Percentiles rank a stretch among this genome's conserved stretches.
Conservation (phyloP, 2,797 vertebrate genomes). For the Gastrophryne carolinensis region DNA sequence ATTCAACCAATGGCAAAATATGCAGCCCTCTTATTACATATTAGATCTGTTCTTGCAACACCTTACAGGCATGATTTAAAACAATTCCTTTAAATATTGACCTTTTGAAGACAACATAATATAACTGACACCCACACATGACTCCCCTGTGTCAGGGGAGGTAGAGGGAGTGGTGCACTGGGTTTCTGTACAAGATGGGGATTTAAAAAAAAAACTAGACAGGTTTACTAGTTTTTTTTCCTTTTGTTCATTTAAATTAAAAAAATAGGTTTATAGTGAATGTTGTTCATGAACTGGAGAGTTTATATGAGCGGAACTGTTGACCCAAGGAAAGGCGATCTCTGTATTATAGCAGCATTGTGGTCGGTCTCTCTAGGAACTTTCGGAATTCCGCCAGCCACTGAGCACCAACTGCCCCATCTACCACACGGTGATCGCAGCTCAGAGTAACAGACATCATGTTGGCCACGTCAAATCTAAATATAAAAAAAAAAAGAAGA, state of each 20-base stretch:
- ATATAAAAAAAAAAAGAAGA: not conserved
- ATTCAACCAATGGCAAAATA: constrained; percentile 3
- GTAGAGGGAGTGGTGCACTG: constrained; percentile 60
- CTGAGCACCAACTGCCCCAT: constrained; percentile 94
- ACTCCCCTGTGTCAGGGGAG: constrained; percentile 4
- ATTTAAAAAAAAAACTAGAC: constrained; percentile 64
- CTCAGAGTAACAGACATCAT: constrained; percentile 96
- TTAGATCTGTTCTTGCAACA: not conserved
- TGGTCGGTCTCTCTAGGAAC: constrained; percentile 90
- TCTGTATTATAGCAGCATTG: constrained; percentile 86
- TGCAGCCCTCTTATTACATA: constrained; percentile 3
- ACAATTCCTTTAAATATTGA: constrained; percentile 25
- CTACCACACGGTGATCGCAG: constrained; percentile 95
- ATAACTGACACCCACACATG: not conserved
- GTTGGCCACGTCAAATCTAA: constrained; percentile 88
- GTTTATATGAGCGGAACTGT: constrained; percentile 62
- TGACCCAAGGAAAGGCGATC: constrained; percentile 56
- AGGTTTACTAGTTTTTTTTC: constrained; percentile 53
- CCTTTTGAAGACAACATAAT: constrained; percentile 17
- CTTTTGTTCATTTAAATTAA: constrained; percentile 61
- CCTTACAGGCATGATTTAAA: constrained; percentile 10
- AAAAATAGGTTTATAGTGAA: constrained; percentile 59
- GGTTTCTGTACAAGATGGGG: constrained; percentile 64
- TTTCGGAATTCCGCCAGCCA: constrained; percentile 96
- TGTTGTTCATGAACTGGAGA: constrained; percentile 60